Conservation (phyloP, 2,113 vertebrate species). For the Oncorhynchus masou region DNA sequence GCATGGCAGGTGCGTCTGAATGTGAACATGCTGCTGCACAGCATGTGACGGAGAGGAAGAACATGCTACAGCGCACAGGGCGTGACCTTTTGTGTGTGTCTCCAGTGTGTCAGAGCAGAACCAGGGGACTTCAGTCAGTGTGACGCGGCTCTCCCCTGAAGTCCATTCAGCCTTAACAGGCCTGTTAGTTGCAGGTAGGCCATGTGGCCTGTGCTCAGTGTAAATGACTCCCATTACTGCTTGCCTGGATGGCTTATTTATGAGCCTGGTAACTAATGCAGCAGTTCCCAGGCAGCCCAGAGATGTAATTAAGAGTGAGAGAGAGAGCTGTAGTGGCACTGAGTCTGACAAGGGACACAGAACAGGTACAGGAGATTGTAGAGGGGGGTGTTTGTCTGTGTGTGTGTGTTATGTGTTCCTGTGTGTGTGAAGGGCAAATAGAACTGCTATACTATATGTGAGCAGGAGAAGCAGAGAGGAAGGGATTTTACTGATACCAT, state of each 20-base stretch:
- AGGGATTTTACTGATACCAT: background rate
- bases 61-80: too few species aligned
- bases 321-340: background rate
- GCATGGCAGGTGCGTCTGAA: background rate
- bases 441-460: background rate
- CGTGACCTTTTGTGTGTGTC: background rate
- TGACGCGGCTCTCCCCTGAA: background rate
- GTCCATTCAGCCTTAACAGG: slow-evolving; percentile 11
- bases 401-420: background rate
- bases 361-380: background rate
- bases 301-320: background rate
- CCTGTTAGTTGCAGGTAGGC: slow-evolving; percentile 27
- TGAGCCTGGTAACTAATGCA: slow-evolving; percentile 32
- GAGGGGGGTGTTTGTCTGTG: background rate
- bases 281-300: slow-evolving; percentile 11
- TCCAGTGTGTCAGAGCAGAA: background rate
- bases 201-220: background rate
- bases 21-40: background rate
- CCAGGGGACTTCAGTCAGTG: background rate
- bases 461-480: background rate
- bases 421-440: background rate
- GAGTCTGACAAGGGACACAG: background rate
- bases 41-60: background rate
- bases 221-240: slow-evolving; percentile 41
- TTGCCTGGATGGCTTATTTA: slow-evolving; percentile 38